Evolutionary conservation across 92 coral and sea anemone species (phyloP), one percentile per base, ranked within the genome.

Genomic region (Heteractis magnifica): DNA sequence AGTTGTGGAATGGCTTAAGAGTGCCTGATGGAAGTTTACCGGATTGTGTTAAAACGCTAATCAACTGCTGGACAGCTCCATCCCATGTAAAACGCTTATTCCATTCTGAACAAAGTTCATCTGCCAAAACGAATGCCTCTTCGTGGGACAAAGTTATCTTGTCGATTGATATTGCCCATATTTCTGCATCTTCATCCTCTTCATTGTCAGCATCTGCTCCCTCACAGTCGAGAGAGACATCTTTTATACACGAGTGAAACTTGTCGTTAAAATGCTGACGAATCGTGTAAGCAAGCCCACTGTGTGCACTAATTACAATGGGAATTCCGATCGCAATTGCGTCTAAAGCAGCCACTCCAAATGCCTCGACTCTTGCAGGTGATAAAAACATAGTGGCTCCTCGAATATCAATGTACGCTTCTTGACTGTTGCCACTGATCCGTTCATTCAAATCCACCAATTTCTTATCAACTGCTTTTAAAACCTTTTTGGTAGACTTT

Each of bases 61-160:
- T 12, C 26, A 91, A 77, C 8, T 56, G 64, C 71, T 77, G 51
- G 12, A 78, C 84, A 13, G 87, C 78, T 16, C 14, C 50, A 14
- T 91, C 90, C 94, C 94, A 91, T 3, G 94, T 83, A 76, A 83
- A 89, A 49, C 7, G 64, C 19, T 72, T 74, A 56, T 41, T 86
- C 94, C 94, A 91, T 78, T 91, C 80, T 20, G 76, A 70, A 50
- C 90, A 70, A 16, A 91, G 82, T 10, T 75, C 48, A 59, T 52
- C 79, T 5, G 94, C 92, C 53, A 77, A 6, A 56, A 5, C 59
- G 48, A 88, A 91, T 4, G 92, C 90, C 10, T 64, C 51, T 0
- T 86, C 89, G 0, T 89, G 92, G 72, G 80, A 83, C 50, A 74
- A 23, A 53, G 87, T 58, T 50, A 87, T 59, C 9, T 55, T 83